phyloP scores from a whole-genome alignment of 2,888 invertebrate genomes.

The Ennomos erosarius region DNA sequence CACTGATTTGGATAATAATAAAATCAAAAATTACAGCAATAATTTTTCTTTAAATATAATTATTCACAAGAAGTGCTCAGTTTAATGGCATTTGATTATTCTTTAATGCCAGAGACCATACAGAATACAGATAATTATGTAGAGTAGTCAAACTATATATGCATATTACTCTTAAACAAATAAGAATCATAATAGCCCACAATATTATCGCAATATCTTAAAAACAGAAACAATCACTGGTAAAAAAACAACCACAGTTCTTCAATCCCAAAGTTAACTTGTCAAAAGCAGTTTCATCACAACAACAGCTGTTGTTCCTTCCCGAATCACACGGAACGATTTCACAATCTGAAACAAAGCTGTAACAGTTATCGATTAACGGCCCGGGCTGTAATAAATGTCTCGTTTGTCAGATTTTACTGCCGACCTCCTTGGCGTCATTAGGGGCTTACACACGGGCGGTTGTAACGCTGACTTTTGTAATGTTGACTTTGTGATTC shows the following conservation, averaged over 20 bases:
- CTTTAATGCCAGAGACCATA: no score
- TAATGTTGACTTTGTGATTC: not conserved
- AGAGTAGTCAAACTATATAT: no score
- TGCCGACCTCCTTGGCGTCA: conserved; percentile 45
- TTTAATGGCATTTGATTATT: no score
- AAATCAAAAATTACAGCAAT: no score
- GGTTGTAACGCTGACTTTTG: conserved; percentile 1
- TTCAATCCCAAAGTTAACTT: not conserved
- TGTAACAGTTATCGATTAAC: conserved; percentile 50
- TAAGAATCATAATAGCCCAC: no score
- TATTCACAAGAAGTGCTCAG: no score
- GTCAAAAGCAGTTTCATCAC: not conserved
- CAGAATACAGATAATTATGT: no score
- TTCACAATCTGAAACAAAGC: conserved; percentile 28
- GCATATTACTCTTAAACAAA: no score
- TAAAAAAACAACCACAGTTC: not conserved
- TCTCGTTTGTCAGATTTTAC: conserved; percentile 67
- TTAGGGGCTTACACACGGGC: conserved; percentile 12
- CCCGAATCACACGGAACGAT: conserved; percentile 15
- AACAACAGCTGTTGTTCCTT: conserved; percentile 12
- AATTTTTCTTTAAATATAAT: no score
- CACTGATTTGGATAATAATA: no score
- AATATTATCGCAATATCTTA: no score
- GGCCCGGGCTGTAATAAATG: conserved; percentile 51
- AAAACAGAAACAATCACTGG: no score